Percentiles rank a stretch among this genome's conserved stretches.
These are phyloP conservation scores for Bucco capensis DNA, from an alignment of 2,113 vertebrate species.

Conservation along the genomic window DNA sequence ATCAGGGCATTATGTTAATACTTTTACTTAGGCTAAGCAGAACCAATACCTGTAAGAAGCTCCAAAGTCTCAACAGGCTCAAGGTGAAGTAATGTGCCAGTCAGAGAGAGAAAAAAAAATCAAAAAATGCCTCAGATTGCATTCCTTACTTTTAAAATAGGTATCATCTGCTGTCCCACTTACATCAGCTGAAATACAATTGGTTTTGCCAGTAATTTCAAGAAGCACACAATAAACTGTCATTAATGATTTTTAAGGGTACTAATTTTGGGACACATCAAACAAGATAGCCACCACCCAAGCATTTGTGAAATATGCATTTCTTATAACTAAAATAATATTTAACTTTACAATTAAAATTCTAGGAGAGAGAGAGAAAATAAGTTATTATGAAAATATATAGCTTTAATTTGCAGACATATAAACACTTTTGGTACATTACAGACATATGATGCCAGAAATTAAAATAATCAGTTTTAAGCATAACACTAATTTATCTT, in stretches of 20 bases:
- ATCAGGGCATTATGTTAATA: not conserved
- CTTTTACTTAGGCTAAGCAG: not conserved
- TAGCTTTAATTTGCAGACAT: slow-evolving; percentile 84
- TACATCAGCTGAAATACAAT: not conserved
- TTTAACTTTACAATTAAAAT: slow-evolving; percentile 31
- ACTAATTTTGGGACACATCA: not conserved
- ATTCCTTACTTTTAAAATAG: not conserved
- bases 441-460: slow-evolving; percentile 73
- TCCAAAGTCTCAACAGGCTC: not conserved
- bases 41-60: not conserved
- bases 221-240: not conserved
- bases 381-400: slow-evolving; percentile 81
- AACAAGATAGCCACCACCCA: not conserved
- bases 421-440: slow-evolving; percentile 81
- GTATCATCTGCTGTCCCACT: not conserved
- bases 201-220: not conserved
- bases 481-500: slow-evolving; percentile 67
- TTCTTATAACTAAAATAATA: not conserved
- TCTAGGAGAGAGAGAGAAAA: slow-evolving; percentile 46
- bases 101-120: not conserved
- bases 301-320: not conserved
- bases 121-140: not conserved
- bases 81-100: not conserved
- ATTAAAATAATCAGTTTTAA: slow-evolving; percentile 65
- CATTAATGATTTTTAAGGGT: not conserved